phyloP scores from a whole-genome alignment of 2,797 vertebrate genomes.

The Anguilla marmorata region DNA sequence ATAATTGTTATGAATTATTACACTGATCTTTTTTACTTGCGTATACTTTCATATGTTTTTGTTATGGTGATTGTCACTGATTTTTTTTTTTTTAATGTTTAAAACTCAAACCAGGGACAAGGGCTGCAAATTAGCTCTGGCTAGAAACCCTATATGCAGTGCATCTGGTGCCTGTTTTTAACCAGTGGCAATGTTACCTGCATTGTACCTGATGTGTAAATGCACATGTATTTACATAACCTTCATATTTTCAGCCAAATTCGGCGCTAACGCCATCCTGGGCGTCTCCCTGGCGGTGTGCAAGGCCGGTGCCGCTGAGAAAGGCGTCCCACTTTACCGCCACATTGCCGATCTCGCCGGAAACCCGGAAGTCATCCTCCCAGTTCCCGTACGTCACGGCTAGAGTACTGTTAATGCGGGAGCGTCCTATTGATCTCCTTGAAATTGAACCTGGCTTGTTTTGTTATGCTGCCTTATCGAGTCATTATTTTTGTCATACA shows the following conservation, averaged over 20 bases:
- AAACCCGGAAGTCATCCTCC: conserved; percentile 92
- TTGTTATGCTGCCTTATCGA: not conserved
- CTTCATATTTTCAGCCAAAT: conserved; percentile 79
- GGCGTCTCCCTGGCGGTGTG: conserved; percentile 97
- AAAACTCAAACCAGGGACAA: not conserved
- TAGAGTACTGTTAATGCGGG: not conserved
- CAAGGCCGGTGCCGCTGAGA: conserved; percentile 97
- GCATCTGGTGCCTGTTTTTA: not conserved
- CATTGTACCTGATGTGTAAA: not conserved
- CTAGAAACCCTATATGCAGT: not conserved
- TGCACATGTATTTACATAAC: conserved; percentile 10
- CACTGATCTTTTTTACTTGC: not conserved
- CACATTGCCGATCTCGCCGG: conserved; percentile 97
- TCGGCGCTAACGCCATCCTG: conserved; percentile 96
- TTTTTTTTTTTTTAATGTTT: not conserved
- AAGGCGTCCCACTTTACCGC: conserved; percentile 92
- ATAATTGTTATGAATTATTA: not conserved
- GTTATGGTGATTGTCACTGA: not conserved
- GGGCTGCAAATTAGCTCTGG: not conserved
- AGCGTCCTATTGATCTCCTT: not conserved
- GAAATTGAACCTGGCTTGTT: conserved; percentile 25
- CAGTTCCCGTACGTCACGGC: conserved; percentile 86
- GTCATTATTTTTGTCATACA: not conserved
- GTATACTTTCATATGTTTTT: not conserved
- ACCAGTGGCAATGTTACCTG: not conserved